phyloP scores from a whole-genome alignment of 2,888 invertebrate genomes.

The Aphodius granarius region DNA sequence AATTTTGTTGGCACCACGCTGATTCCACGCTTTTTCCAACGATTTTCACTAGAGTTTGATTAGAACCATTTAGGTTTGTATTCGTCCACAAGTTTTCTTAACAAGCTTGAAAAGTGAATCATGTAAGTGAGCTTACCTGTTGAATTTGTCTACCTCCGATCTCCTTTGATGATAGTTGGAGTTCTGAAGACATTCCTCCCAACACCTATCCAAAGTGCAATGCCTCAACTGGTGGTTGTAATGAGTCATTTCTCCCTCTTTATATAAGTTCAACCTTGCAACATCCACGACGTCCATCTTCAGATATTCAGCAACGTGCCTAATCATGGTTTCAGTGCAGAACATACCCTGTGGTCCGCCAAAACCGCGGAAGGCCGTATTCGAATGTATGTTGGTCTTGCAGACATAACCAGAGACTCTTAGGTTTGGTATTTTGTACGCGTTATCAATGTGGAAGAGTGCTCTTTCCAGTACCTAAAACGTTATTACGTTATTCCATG shows the following conservation, averaged over 20 bases:
- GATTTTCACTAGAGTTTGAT: conserved; percentile 61
- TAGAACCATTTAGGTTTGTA: background rate
- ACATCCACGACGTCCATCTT: conserved; percentile 67
- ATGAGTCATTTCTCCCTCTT: conserved; percentile 76
- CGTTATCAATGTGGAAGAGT: conserved; percentile 81
- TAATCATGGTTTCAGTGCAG: conserved; percentile 75
- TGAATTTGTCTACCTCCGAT: conserved; percentile 66
- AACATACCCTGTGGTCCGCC: conserved; percentile 93
- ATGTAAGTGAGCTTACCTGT: conserved; percentile 59
- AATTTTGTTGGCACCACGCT: conserved; percentile 81
- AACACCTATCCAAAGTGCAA: conserved; percentile 71
- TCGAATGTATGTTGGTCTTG: conserved; percentile 87
- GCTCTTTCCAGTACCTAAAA: conserved; percentile 79
- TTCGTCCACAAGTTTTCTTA: background rate
- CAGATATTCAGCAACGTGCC: conserved; percentile 73
- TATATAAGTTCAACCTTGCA: conserved; percentile 74
- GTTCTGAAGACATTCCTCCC: conserved; percentile 73
- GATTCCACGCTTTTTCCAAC: conserved; percentile 87
- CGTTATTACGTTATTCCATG: background rate
- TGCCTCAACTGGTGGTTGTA: conserved; percentile 73
- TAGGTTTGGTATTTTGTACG: conserved; percentile 77
- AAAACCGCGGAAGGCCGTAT: conserved; percentile 92
- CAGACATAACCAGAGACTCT: conserved; percentile 74
- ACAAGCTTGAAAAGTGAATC: conserved; percentile 10
- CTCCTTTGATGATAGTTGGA: conserved; percentile 66